phyloP scores from a whole-genome alignment of 2,797 vertebrate species.

The Rhinatrema bivittatum region DNA sequence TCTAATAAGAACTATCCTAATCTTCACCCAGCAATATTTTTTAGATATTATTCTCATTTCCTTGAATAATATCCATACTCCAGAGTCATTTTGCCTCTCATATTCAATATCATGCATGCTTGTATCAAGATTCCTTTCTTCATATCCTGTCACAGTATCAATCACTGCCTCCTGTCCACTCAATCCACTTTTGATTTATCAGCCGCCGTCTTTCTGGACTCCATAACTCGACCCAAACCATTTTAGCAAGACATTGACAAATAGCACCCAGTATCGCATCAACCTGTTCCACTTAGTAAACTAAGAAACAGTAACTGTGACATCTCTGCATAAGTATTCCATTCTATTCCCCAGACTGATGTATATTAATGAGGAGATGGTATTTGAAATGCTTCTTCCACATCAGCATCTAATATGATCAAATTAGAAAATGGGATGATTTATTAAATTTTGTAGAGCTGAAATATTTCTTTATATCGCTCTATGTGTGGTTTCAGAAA shows the following conservation, averaged over 20 bases:
- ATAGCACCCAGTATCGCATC: conserved; percentile 79
- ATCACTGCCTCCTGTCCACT: conserved; percentile 98
- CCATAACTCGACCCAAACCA: conserved; percentile 89
- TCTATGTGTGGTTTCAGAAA: conserved; percentile 60
- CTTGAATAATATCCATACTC: conserved; percentile 91
- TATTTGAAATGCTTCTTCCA: conserved; percentile 70
- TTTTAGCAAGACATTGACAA: conserved; percentile 89
- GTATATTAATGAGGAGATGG: conserved; percentile 79
- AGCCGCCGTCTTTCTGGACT: conserved; percentile 74
- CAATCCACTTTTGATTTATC: conserved; percentile 98
- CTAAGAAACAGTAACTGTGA: conserved; percentile 68
- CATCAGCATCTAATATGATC: conserved; percentile 79
- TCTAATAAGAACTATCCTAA: conserved; percentile 73
- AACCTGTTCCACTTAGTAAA: conserved; percentile 82
- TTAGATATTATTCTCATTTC: conserved; percentile 88
- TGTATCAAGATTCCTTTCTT: conserved; percentile 69
- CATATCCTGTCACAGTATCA: conserved; percentile 97
- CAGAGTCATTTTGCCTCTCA: conserved; percentile 73
- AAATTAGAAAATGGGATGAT: conserved; percentile 81
- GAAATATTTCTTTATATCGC: conserved; percentile 69
- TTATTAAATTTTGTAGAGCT: conserved; percentile 73
- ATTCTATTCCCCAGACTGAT: conserved; percentile 71
- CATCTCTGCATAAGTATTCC: conserved; percentile 70
- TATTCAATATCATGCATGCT: conserved; percentile 73
- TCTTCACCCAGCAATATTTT: conserved; percentile 85